phyloP scores from a whole-genome alignment of 2,888 invertebrate species.

The Taphrorychus bicolor region DNA sequence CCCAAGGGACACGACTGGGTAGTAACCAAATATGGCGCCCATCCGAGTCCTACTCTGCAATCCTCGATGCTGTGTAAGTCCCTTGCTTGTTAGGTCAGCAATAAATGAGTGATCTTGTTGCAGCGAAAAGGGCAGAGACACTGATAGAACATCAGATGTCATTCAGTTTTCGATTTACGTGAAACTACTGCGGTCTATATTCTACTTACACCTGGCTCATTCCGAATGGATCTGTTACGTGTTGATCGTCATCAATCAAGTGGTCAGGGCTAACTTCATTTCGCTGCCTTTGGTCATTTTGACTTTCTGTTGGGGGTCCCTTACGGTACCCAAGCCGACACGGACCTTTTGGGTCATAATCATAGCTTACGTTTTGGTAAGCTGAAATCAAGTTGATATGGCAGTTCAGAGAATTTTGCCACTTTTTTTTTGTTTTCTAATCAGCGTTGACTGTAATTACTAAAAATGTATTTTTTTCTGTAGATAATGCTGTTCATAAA shows the following conservation, averaged over 20 bases:
- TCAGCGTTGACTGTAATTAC: no score
- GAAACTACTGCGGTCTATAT: slow-evolving; percentile 25
- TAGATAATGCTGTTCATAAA: slow-evolving; percentile 33
- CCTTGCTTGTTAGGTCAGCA: not conserved
- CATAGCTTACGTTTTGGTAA: slow-evolving; percentile 36
- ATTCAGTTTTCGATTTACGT: slow-evolving; percentile 25
- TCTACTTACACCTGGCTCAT: slow-evolving; percentile 13
- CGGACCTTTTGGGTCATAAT: slow-evolving; percentile 33
- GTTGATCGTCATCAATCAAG: slow-evolving; percentile 26
- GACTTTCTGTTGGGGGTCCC: slow-evolving; percentile 36
- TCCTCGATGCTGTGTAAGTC: not conserved
- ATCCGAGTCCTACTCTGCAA: not conserved
- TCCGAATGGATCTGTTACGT: slow-evolving; percentile 37
- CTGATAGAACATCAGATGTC: not conserved
- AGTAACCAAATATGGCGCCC: slow-evolving; percentile 25
- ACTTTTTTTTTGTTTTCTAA: no score
- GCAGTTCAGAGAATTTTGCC: no score
- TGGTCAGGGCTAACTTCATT: slow-evolving; percentile 20
- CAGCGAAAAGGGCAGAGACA: not conserved
- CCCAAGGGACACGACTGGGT: slow-evolving; percentile 15
- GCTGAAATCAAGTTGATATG: no score
- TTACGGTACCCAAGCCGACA: slow-evolving; percentile 34
- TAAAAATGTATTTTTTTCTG: no score
- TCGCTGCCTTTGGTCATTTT: slow-evolving; percentile 28
- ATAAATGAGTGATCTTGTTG: not conserved